Evolutionary conservation across 2,113 vertebrate genomes (phyloP).

Genomic region (Spermophilus dauricus): DNA sequence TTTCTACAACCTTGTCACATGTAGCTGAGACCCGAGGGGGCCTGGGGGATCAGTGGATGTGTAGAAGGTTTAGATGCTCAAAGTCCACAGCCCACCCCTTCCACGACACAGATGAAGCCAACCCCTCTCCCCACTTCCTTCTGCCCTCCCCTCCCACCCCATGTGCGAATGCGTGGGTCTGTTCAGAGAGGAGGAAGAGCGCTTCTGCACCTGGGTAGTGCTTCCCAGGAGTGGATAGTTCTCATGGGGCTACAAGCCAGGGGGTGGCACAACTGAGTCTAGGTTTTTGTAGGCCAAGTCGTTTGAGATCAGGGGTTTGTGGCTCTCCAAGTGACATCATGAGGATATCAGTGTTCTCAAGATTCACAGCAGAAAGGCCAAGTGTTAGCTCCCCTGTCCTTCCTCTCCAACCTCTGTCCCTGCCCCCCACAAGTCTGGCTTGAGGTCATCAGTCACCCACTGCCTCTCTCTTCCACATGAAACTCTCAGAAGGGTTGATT

Average conservation of each 20-base stretch:
- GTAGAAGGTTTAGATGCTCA: constrained; percentile 38
- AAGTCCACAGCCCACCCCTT: background rate
- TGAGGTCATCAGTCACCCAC: background rate
- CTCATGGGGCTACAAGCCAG: background rate
- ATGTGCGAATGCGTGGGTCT: background rate
- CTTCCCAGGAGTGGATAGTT: background rate
- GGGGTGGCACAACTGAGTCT: background rate
- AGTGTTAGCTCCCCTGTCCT: background rate
- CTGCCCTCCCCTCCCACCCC: too few relatives aligned
- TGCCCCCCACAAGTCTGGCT: background rate
- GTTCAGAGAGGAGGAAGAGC: constrained; percentile 38
- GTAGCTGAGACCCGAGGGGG: background rate
- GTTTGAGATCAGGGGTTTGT: background rate
- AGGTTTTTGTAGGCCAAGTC: background rate
- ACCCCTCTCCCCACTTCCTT: too few relatives aligned
- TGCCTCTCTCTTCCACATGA: background rate
- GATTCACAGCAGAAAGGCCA: background rate
- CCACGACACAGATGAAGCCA: constrained; percentile 62
- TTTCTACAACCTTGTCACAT: background rate
- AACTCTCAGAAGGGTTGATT: background rate
- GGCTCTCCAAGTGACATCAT: background rate
- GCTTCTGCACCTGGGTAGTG: background rate
- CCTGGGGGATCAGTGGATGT: background rate
- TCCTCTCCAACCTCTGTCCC: background rate
- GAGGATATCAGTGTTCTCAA: background rate